Conservation (phyloP, 2,888 invertebrate genomes). For the Petrolisthes cinctipes region DNA sequence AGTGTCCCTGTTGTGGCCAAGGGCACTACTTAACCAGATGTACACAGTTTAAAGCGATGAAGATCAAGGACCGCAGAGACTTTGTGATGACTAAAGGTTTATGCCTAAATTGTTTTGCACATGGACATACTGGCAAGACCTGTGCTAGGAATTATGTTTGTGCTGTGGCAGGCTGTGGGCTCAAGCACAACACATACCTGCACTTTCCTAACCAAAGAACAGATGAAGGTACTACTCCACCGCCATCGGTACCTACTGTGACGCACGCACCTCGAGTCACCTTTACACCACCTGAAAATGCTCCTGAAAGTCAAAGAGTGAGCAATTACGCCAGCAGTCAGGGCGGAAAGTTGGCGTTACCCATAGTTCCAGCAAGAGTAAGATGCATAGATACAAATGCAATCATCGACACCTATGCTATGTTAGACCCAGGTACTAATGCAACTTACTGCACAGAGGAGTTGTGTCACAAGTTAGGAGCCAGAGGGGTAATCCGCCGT, state of each 20-base stretch:
- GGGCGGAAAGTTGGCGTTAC: conserved; percentile 5
- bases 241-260: background rate
- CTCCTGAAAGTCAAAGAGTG: background rate
- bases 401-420: conserved; percentile 27
- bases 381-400: conserved; percentile 10
- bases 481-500: conserved; percentile 12
- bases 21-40: conserved; percentile 22
- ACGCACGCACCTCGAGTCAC: background rate
- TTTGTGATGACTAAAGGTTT: conserved; percentile 23
- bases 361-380: conserved; percentile 19
- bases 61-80: conserved; percentile 19
- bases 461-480: conserved; percentile 20
- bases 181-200: conserved; percentile 6
- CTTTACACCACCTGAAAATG: background rate
- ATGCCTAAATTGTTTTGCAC: conserved; percentile 24
- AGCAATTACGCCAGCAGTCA: conserved; percentile 1
- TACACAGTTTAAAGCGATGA: conserved; percentile 16
- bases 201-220: conserved; percentile 2
- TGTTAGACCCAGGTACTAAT: conserved; percentile 42
- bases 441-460: conserved; percentile 32
- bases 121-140: conserved; percentile 15
- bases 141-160: conserved; percentile 11
- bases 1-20: conserved; percentile 12
- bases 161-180: conserved; percentile 11
- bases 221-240: background rate